phyloP scores from a whole-genome alignment of 1,140 invertebrate species.

The Drosophila albomicans region DNA sequence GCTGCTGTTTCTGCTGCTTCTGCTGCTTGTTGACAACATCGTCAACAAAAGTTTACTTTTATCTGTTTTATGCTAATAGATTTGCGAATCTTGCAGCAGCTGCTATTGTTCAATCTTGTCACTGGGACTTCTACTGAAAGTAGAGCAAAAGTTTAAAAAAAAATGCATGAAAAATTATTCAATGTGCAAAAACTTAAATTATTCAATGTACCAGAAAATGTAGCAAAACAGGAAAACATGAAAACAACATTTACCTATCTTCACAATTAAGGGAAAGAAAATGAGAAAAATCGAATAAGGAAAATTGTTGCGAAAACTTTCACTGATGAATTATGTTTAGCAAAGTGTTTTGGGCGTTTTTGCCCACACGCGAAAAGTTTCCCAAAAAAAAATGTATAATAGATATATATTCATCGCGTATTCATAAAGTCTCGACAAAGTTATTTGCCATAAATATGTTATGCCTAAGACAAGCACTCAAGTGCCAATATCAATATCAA shows the following conservation, averaged over 20 bases:
- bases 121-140: constrained; percentile 9
- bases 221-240: background rate
- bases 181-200: background rate
- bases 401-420: constrained; percentile 23
- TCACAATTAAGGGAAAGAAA: background rate
- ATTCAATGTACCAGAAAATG: constrained; percentile 5
- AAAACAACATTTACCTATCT: background rate
- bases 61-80: constrained; percentile 79
- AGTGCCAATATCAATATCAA: constrained; percentile 24
- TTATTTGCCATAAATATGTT: constrained; percentile 20
- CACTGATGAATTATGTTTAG: background rate
- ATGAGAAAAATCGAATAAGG: background rate
- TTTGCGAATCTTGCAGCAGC: constrained; percentile 66
- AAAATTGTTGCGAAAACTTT: constrained; percentile 4
- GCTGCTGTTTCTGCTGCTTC: constrained; percentile 5
- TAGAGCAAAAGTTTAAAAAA: background rate
- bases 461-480: constrained; percentile 17
- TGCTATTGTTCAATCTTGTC: constrained; percentile 40
- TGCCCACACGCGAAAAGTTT: constrained; percentile 6
- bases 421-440: constrained; percentile 29
- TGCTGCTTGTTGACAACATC: constrained; percentile 67
- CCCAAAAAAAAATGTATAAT: background rate
- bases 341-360: background rate
- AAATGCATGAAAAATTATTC: constrained; percentile 17
- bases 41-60: constrained; percentile 74